phyloP scores from a whole-genome alignment of 1,140 invertebrate genomes.

The Eubasilissa regina region DNA sequence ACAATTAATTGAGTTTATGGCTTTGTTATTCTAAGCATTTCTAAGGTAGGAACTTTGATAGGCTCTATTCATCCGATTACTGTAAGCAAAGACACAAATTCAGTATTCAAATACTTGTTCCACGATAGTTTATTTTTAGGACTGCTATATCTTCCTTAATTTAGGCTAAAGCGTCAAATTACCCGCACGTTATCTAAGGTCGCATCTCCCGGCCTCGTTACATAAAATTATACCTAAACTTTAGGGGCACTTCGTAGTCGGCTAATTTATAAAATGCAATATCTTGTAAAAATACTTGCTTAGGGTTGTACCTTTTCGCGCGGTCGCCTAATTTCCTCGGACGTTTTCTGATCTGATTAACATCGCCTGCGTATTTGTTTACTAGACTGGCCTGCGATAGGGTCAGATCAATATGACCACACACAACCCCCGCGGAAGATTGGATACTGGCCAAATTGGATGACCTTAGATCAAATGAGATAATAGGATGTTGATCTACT shows the following conservation, averaged over 20 bases:
- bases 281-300: background rate
- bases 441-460: background rate
- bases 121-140: conserved; percentile 16
- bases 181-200: conserved; percentile 19
- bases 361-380: conserved; percentile 21
- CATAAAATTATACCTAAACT: background rate
- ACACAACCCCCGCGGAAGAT: background rate
- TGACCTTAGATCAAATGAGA: background rate
- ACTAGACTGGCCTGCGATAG: conserved; percentile 2
- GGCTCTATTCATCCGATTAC: too few species aligned
- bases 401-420: conserved; percentile 12
- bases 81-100: background rate
- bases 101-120: conserved; percentile 23
- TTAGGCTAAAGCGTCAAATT: conserved; percentile 18
- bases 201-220: conserved; percentile 10
- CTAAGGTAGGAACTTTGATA: too few species aligned
- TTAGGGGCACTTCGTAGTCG: background rate
- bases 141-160: conserved; percentile 5
- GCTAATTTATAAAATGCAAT: background rate
- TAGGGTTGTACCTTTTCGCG: background rate
- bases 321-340: background rate
- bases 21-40: too few species aligned
- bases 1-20: too few species aligned
- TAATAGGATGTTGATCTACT: too few species aligned
- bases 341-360: background rate